Evolutionary conservation across 2,797 vertebrate species (phyloP), one percentile per base, ranked within the genome.

Genomic region (Jordanella pulchra): DNA sequence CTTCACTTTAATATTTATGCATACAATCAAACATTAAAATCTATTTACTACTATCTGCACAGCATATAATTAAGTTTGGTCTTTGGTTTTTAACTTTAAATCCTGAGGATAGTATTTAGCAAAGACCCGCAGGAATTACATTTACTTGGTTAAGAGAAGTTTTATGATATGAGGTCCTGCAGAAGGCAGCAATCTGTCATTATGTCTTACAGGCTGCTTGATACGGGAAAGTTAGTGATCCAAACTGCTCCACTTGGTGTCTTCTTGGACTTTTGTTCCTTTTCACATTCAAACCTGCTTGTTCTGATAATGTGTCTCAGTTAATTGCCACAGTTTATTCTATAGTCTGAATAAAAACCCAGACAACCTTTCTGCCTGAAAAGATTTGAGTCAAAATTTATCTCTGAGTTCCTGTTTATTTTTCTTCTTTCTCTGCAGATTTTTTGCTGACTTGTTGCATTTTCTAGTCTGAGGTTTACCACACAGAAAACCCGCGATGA

Each of bases 251-350:
- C 23, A 30, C 71, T 32, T 60, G 58, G 47, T 65, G 21, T 53
- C 30, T 21, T 75, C 55, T 2, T 75, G 65, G 58, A 85, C 73
- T 68, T 84, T 76, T 73, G 75, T 10, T 28, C 77, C 32, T 67
- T 53, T 56, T 55, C n/a, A 64, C 51, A 64, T 67, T 73, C 72
- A 79, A 69, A 69, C 27, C 14, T n/a, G 27, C 27, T 65, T 18
- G 64, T 76, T 63, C 50, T 66, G 67, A 78, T 74, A 68, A 83
- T 73, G 69, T 65, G 35, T 6, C n/a, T 3, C 60, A 10, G 23
- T 67, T 84, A 73, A 85, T 61, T 69, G 71, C 67, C 27, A 47
- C 17, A 35, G 12, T 15, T 21, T 50, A 56, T 71, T 76, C 15
- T 21, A 79, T 45, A 21, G 1, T 42, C 45, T 55, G 27, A 65